phyloP scores from a whole-genome alignment of 2,113 vertebrate genomes.

The Phrynocephalus versicolor region DNA sequence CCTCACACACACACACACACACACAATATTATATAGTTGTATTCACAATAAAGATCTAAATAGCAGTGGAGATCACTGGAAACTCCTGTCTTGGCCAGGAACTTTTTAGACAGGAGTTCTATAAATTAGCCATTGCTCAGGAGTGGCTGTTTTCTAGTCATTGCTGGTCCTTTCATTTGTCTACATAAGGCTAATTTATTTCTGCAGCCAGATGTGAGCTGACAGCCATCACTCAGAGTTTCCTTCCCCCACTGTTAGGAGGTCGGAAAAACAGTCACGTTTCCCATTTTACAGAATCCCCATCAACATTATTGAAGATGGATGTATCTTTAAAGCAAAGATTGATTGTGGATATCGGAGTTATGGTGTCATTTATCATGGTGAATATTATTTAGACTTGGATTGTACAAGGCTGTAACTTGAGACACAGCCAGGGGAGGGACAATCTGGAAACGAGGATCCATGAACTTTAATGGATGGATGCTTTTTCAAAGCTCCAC shows the following conservation, averaged over 20 bases:
- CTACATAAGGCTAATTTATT: slow-evolving; percentile 99
- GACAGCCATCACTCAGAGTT: slow-evolving; percentile 97
- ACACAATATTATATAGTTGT: slow-evolving; percentile 46
- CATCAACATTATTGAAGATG: slow-evolving; percentile 98
- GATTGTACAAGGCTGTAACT: slow-evolving; percentile 95
- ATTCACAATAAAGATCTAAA: slow-evolving; percentile 74
- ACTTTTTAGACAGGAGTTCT: slow-evolving; percentile 82
- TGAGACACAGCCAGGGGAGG: slow-evolving; percentile 90
- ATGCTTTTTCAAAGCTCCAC: slow-evolving; percentile 84
- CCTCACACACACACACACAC: slow-evolving; percentile 11
- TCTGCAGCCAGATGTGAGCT: slow-evolving; percentile 95
- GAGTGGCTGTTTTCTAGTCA: slow-evolving; percentile 77
- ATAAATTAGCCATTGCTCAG: slow-evolving; percentile 81
- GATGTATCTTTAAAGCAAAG: slow-evolving; percentile 99
- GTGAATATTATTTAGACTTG: slow-evolving; percentile 98
- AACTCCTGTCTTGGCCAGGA: slow-evolving; percentile 74
- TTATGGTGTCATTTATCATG: slow-evolving; percentile 97
- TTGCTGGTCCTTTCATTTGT: slow-evolving; percentile 91
- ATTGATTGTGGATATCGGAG: slow-evolving; percentile 99
- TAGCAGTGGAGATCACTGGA: slow-evolving; percentile 75
- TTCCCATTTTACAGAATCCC: slow-evolving; percentile 92
- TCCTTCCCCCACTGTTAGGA: slow-evolving; percentile 81
- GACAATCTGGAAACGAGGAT: slow-evolving; percentile 87
- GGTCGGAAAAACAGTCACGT: slow-evolving; percentile 89
- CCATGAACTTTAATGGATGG: slow-evolving; percentile 91